Conservation (phyloP, 2,888 invertebrate species). For the Aphelenchoides bicaudatus region DNA sequence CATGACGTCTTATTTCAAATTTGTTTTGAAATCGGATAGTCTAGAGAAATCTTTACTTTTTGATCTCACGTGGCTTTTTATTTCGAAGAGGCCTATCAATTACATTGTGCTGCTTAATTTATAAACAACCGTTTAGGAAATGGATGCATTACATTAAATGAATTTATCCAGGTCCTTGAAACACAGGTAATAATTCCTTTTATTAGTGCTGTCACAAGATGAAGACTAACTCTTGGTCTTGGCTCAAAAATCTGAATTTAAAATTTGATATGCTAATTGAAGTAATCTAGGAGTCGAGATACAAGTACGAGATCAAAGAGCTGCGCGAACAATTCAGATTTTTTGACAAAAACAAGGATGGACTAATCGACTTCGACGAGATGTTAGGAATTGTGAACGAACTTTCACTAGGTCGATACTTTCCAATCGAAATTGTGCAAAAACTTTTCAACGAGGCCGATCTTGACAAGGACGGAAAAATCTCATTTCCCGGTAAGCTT, state of each 20-base stretch:
- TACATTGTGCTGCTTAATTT: slow-evolving; percentile 3
- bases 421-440: slow-evolving; percentile 52
- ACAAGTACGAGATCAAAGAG: slow-evolving; percentile 44
- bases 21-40: no score
- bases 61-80: background rate
- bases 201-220: no score
- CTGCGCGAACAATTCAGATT: slow-evolving; percentile 54
- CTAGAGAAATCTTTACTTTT: slow-evolving; percentile 14
- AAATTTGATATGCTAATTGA: no score
- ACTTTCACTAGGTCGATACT: slow-evolving; percentile 46
- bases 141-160: slow-evolving; percentile 58
- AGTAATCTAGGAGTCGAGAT: slow-evolving; percentile 19
- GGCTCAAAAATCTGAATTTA: background rate
- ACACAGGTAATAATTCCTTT: no score
- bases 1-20: no score
- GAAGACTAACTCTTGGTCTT: no score
- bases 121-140: slow-evolving; percentile 42
- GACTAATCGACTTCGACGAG: slow-evolving; percentile 55
- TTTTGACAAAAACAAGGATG: slow-evolving; percentile 59
- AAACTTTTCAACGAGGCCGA: slow-evolving; percentile 56
- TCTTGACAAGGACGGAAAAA: slow-evolving; percentile 57
- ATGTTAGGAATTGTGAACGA: slow-evolving; percentile 54
- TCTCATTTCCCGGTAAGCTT: slow-evolving; percentile 54
- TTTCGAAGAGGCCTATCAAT: background rate
- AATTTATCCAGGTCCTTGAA: slow-evolving; percentile 52